These are phyloP conservation scores for Agriopis leucophaearia DNA, from an alignment of 2,888 invertebrate species.

Conservation along the genomic window DNA sequence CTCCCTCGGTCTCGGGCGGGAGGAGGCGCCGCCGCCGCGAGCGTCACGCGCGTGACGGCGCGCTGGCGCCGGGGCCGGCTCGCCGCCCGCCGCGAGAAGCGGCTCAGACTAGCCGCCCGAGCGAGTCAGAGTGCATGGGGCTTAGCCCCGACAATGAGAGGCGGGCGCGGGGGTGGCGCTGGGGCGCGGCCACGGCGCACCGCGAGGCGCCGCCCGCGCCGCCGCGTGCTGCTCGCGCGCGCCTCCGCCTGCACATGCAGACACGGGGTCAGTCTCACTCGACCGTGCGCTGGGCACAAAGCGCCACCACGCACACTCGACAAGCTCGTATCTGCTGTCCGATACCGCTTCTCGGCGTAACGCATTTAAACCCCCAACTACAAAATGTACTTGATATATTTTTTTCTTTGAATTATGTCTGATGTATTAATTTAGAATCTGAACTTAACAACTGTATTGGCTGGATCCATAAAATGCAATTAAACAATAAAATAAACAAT, in stretches of 20 bases:
- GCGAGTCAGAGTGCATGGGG: constrained; percentile 69
- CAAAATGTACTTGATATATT: constrained; percentile 14
- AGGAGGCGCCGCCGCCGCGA: constrained; percentile 50
- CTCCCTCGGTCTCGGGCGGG: constrained; percentile 46
- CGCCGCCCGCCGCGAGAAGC: constrained; percentile 68
- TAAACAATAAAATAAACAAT: constrained; percentile 42
- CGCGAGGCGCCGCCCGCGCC: constrained; percentile 82
- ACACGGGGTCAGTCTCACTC: constrained; percentile 68
- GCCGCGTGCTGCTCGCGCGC: constrained; percentile 43
- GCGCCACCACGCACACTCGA: constrained; percentile 41
- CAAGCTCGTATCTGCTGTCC: constrained; percentile 63
- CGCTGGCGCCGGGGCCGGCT: constrained; percentile 45
- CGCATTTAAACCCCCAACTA: constrained; percentile 44
- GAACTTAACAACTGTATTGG: constrained; percentile 12
- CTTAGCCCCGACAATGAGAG: constrained; percentile 75
- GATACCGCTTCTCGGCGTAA: constrained; percentile 75
- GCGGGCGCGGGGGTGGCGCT: constrained; percentile 68
- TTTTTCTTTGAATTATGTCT: constrained; percentile 27
- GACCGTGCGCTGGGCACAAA: constrained; percentile 29
- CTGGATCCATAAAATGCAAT: constrained; percentile 23
- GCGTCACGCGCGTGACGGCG: constrained; percentile 38
- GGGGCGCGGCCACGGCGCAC: constrained; percentile 68
- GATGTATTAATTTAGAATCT: constrained; percentile 31
- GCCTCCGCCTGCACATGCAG: constrained; percentile 84
- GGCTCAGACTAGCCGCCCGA: constrained; percentile 80